A percentile compares a stretch with the other conserved stretches of the same genome.
Evolutionary conservation across 2,888 invertebrate genomes (phyloP).

Genomic region (Penaeus monodon): DNA sequence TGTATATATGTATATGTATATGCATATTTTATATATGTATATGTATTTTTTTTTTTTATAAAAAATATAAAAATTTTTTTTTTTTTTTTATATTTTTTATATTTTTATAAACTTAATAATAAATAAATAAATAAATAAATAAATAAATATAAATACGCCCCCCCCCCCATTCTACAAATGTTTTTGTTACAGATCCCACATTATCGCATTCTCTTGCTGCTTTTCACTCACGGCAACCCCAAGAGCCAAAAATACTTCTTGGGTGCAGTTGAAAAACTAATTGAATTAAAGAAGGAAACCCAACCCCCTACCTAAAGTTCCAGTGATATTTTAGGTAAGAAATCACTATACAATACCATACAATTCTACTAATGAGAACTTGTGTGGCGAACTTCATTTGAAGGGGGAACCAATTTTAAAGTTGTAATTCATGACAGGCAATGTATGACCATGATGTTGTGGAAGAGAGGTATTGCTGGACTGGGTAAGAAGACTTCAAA

Average conservation of each 20-base stretch:
- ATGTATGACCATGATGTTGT: conserved; percentile 96
- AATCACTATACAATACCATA: neutral
- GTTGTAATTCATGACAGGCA: conserved; percentile 72
- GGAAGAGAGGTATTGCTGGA: conserved; percentile 92
- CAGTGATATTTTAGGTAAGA: conserved; percentile 84
- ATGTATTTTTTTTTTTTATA: too few relatives aligned
- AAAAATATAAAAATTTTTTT: too few relatives aligned
- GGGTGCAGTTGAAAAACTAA: conserved; percentile 94
- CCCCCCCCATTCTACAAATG: neutral
- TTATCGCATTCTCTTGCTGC: conserved; percentile 83
- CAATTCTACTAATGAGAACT: neutral
- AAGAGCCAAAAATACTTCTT: conserved; percentile 92
- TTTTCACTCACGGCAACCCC: conserved; percentile 84
- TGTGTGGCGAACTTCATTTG: conserved; percentile 30
- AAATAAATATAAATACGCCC: too few relatives aligned
- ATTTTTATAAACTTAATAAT: too few relatives aligned
- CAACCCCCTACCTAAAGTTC: conserved; percentile 87
- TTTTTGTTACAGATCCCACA: conserved; percentile 76
- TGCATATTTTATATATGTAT: too few relatives aligned
- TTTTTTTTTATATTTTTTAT: too few relatives aligned
- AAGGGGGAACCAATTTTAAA: neutral
- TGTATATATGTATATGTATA: too few relatives aligned
- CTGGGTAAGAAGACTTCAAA: conserved; percentile 94
- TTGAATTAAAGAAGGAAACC: conserved; percentile 83
- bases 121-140: too few relatives aligned